A percentile compares a stretch with the other conserved stretches of the same genome.
phyloP scores from a whole-genome alignment of 2,113 vertebrate species.

The Bagarius yarrelli region DNA sequence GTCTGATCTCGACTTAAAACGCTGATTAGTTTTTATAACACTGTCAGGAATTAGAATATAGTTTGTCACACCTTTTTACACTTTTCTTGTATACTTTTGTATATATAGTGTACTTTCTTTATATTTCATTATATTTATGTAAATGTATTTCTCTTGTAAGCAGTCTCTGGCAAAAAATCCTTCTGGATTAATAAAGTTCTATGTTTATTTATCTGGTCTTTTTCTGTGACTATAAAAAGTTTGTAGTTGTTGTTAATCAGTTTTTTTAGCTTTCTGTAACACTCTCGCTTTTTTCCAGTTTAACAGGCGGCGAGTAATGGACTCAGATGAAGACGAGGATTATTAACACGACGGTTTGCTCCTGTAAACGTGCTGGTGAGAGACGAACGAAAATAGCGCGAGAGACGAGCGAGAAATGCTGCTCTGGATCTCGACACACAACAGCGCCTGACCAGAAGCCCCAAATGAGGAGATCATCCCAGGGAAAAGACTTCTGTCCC shows the following conservation, averaged over 20 bases:
- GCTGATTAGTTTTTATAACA: background rate
- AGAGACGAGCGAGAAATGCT: background rate
- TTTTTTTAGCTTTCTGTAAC: background rate
- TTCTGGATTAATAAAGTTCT: too few species aligned
- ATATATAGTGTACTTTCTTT: too few species aligned
- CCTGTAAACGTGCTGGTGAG: conserved; percentile 21
- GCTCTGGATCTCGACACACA: conserved; percentile 52
- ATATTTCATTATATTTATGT: too few species aligned
- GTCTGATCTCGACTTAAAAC: background rate
- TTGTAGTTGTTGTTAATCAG: too few species aligned
- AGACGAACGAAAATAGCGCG: background rate
- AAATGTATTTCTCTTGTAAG: too few species aligned
- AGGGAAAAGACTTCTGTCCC: conserved; percentile 25
- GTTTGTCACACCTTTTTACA: too few species aligned
- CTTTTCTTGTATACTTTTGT: too few species aligned
- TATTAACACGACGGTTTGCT: conserved; percentile 49
- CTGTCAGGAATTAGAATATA: background rate
- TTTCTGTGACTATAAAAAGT: too few species aligned
- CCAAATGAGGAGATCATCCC: conserved; percentile 26
- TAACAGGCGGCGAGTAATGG: conserved; percentile 94
- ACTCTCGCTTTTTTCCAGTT: conserved; percentile 73
- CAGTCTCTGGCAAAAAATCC: too few species aligned
- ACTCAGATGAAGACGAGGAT: conserved; percentile 94
- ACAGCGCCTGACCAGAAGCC: conserved; percentile 20
- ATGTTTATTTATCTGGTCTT: too few species aligned